phyloP scores from a whole-genome alignment of 2,797 vertebrate genomes.

The Novumbra hubbsi region DNA sequence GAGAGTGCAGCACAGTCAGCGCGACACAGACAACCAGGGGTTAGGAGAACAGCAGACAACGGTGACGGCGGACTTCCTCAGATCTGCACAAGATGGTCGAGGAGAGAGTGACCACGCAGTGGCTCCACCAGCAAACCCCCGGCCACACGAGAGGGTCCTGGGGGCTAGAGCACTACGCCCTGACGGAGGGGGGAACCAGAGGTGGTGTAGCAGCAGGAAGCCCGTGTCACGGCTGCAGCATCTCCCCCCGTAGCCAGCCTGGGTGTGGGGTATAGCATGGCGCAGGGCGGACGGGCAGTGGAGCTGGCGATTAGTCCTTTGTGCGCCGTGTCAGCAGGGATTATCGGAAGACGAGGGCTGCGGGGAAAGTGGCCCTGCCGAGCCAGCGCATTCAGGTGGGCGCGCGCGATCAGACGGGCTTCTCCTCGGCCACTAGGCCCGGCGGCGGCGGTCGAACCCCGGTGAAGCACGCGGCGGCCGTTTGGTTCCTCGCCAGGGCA shows the following conservation, averaged over 20 bases:
- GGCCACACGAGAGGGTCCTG: background rate
- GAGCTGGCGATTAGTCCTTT: conserved; percentile 64
- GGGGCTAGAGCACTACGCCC: background rate
- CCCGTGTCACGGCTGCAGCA: conserved; percentile 12
- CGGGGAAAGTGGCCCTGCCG: conserved; percentile 30
- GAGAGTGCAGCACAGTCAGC: conserved; percentile 34
- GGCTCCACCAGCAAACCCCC: conserved; percentile 32
- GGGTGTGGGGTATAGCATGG: background rate
- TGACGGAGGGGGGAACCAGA: conserved; percentile 35
- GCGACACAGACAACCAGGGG: conserved; percentile 13
- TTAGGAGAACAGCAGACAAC: background rate
- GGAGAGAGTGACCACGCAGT: conserved; percentile 20
- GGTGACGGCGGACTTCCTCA: conserved; percentile 30
- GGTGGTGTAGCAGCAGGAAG: conserved; percentile 28
- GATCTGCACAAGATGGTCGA: conserved; percentile 38
- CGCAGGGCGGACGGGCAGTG: conserved; percentile 28
- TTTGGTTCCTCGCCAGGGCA: conserved; percentile 43
- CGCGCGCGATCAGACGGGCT: conserved; percentile 32
- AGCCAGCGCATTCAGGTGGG: conserved; percentile 53
- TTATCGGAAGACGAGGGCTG: conserved; percentile 56
- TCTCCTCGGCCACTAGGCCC: conserved; percentile 48
- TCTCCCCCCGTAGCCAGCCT: background rate
- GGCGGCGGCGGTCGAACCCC: conserved; percentile 28
- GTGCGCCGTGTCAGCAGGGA: conserved; percentile 72
- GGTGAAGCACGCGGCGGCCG: conserved; percentile 11